Percentiles rank a stretch among this genome's conserved stretches.
Evolutionary conservation across 2,113 vertebrate species (phyloP).

Genomic region (Microtus pennsylvanicus): DNA sequence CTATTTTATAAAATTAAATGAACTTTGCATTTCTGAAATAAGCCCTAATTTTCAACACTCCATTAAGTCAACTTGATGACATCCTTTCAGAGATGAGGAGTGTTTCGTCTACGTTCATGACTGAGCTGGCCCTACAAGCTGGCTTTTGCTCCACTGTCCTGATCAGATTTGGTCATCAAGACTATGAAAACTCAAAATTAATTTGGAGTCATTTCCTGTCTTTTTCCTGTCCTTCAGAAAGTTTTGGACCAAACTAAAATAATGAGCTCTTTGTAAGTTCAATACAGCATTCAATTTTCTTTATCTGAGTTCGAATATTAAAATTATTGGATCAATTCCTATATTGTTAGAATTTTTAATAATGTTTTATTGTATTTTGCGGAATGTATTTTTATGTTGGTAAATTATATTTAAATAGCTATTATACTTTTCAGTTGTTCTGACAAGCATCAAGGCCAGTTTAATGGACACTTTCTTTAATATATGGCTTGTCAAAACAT

Average conservation of each 20-base stretch:
- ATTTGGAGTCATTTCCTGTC: slow-evolving; percentile 23
- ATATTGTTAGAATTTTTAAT: not conserved
- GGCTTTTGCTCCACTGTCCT: not conserved
- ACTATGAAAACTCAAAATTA: slow-evolving; percentile 17
- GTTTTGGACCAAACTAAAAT: slow-evolving; percentile 3
- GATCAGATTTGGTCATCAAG: slow-evolving; percentile 9
- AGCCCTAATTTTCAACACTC: slow-evolving; percentile 41
- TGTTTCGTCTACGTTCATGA: not conserved
- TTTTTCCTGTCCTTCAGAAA: not conserved
- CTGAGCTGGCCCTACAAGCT: slow-evolving; percentile 9
- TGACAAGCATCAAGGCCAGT: not conserved
- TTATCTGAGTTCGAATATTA: not conserved
- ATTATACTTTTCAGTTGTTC: slow-evolving; percentile 26
- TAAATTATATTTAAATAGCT: not conserved
- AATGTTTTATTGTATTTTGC: slow-evolving; percentile 1
- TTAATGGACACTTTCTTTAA: not conserved
- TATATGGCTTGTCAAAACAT: not conserved
- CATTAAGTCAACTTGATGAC: not conserved
- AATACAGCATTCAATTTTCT: not conserved
- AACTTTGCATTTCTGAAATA: slow-evolving; percentile 43
- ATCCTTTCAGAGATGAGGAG: not conserved
- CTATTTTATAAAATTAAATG: slow-evolving; percentile 66
- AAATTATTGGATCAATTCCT: slow-evolving; percentile 29
- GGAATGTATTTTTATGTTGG: not conserved
- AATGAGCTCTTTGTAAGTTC: not conserved